Evolutionary conservation across 2,113 vertebrate genomes (phyloP).

Genomic region (Seriola quinqueradiata): DNA sequence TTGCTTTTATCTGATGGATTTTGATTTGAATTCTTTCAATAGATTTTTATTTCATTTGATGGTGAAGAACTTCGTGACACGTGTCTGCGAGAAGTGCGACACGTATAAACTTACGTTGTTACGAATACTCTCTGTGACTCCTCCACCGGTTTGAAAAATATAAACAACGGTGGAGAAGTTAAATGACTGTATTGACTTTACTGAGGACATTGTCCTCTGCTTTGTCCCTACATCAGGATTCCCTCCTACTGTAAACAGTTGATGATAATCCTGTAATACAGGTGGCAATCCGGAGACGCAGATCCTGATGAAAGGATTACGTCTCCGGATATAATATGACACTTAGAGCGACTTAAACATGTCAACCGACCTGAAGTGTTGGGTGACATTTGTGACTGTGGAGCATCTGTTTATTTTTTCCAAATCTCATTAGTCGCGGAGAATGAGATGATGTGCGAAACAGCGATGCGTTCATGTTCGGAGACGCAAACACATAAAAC

Average conservation of each 20-base stretch:
- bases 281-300: conserved; percentile 23
- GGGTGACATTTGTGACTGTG: conserved; percentile 12
- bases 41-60: too few species aligned
- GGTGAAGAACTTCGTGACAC: too few species aligned
- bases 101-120: too few species aligned
- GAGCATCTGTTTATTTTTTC: neutral
- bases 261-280: conserved; percentile 37
- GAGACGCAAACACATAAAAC: neutral
- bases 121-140: too few species aligned
- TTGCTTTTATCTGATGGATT: too few species aligned
- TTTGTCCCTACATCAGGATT: neutral
- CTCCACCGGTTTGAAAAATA: too few species aligned
- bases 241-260: neutral
- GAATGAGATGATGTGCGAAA: neutral
- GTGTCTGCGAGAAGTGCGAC: too few species aligned
- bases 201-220: neutral
- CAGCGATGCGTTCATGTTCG: neutral
- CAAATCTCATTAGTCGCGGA: conserved; percentile 48
- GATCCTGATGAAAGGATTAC: conserved; percentile 24
- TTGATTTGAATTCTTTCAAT: too few species aligned
- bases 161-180: too few species aligned
- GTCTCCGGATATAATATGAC: conserved; percentile 47
- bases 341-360: conserved; percentile 13
- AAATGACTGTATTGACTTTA: too few species aligned
- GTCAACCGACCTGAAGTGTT: neutral